phyloP scores from a whole-genome alignment of 2,797 vertebrate species.

The Poecilia wingei region DNA sequence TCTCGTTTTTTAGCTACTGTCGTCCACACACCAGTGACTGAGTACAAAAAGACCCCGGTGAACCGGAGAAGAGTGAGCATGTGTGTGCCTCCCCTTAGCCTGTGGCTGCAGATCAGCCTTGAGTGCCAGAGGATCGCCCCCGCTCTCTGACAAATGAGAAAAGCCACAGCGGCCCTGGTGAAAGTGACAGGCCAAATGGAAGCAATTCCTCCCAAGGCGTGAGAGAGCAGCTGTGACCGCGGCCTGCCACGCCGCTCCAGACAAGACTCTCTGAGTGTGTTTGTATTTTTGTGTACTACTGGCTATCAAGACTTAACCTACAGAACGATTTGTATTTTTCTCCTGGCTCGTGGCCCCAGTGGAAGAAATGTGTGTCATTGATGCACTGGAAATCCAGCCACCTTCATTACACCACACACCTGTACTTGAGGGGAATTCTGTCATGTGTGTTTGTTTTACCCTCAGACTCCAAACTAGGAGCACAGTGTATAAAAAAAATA shows the following conservation, averaged over 20 bases:
- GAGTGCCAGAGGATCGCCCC: constrained; percentile 77
- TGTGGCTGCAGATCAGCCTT: constrained; percentile 76
- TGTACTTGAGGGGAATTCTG: constrained; percentile 44
- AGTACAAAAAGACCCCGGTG: constrained; percentile 67
- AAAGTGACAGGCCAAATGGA: constrained; percentile 87
- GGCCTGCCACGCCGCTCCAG: constrained; percentile 72
- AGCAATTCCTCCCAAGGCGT: constrained; percentile 85
- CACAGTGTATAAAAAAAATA: not conserved
- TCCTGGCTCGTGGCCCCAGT: constrained; percentile 51
- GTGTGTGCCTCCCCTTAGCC: constrained; percentile 55
- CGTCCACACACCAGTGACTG: constrained; percentile 33
- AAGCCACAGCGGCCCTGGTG: constrained; percentile 80
- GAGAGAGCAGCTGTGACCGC: constrained; percentile 83
- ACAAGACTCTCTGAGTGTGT: constrained; percentile 51
- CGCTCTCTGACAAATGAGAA: constrained; percentile 84
- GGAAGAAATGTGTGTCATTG: constrained; percentile 50
- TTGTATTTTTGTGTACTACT: constrained; percentile 28
- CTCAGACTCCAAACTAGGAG: not conserved
- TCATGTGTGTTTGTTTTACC: constrained; percentile 48
- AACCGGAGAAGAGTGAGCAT: constrained; percentile 52
- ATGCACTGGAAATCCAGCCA: constrained; percentile 71
- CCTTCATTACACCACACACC: constrained; percentile 39
- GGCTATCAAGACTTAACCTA: constrained; percentile 59
- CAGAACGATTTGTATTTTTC: constrained; percentile 75
- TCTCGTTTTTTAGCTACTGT: constrained; percentile 41